Conservation (phyloP, 1,140 invertebrate genomes). For the Drosophila bocki region DNA sequence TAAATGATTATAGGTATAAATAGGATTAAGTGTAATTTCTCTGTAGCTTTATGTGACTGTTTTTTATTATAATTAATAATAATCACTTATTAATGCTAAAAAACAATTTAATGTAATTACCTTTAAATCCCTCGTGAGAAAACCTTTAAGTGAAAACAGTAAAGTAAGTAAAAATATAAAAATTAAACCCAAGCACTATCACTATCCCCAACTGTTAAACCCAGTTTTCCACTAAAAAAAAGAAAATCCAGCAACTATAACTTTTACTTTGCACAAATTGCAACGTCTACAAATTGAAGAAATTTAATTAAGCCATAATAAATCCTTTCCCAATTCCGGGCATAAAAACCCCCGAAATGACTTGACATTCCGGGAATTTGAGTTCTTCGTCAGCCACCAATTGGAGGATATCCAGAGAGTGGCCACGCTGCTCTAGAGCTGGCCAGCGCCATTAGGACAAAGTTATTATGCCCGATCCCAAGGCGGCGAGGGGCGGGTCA, state of each 20-base stretch:
- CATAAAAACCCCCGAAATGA: slow-evolving; percentile 32
- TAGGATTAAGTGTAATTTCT: neutral
- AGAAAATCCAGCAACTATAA: slow-evolving; percentile 12
- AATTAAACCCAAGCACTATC: neutral
- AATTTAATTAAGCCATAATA: slow-evolving; percentile 53
- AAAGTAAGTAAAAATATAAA: neutral
- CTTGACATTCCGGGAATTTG: slow-evolving; percentile 50
- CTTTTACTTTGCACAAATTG: slow-evolving; percentile 27
- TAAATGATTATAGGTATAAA: neutral
- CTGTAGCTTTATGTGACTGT: neutral
- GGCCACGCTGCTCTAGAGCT: slow-evolving; percentile 22
- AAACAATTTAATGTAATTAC: too few relatives aligned
- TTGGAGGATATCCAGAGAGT: slow-evolving; percentile 53
- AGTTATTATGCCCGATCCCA: slow-evolving; percentile 69
- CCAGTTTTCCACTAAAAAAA: neutral
- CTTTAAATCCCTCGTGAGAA: neutral
- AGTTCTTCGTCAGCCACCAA: slow-evolving; percentile 44
- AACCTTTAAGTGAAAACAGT: neutral
- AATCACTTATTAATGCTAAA: too few relatives aligned
- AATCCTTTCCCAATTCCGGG: slow-evolving; percentile 48
- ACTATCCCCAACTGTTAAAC: neutral
- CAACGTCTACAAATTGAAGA: slow-evolving; percentile 34
- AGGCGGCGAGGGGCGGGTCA: slow-evolving; percentile 2
- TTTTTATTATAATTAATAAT: neutral
- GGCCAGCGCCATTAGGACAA: slow-evolving; percentile 63